phyloP scores from a whole-genome alignment of 2,797 vertebrate genomes.

The Lophius americanus region DNA sequence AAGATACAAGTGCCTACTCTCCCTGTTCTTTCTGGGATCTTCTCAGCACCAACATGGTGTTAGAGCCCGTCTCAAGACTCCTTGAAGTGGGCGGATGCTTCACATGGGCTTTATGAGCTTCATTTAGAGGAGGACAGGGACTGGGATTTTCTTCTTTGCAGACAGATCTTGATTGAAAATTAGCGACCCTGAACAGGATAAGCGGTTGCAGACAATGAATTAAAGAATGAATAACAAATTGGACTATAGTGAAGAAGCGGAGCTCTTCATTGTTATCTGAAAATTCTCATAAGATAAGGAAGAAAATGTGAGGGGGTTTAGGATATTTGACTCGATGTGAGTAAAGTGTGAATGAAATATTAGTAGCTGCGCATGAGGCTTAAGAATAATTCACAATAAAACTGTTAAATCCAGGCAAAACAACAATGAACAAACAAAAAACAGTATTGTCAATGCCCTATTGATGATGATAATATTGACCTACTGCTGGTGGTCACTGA shows the following conservation, averaged over 20 bases:
- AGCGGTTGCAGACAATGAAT: no score
- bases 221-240: conserved; percentile 17
- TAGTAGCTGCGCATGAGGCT: not conserved
- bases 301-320: not conserved
- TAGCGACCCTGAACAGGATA: not conserved
- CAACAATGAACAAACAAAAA: no score
- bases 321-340: not conserved
- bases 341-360: conserved; percentile 10
- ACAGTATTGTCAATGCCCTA: no score
- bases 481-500: no score
- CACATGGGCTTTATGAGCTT: conserved; percentile 76
- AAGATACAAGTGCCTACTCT: conserved; percentile 60
- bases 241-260: conserved; percentile 27
- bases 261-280: conserved; percentile 2
- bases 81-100: conserved; percentile 72
- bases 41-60: conserved; percentile 55
- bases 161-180: conserved; percentile 48
- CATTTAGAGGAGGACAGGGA: conserved; percentile 69
- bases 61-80: conserved; percentile 67
- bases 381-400: conserved; percentile 1
- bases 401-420: not conserved
- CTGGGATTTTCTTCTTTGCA: conserved; percentile 58
- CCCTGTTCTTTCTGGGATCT: conserved; percentile 60
- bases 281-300: conserved; percentile 14
- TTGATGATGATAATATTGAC: no score